These are phyloP conservation scores for Pediacus dermestoides DNA, from an alignment of 2,888 invertebrate species.

Conservation along the genomic window DNA sequence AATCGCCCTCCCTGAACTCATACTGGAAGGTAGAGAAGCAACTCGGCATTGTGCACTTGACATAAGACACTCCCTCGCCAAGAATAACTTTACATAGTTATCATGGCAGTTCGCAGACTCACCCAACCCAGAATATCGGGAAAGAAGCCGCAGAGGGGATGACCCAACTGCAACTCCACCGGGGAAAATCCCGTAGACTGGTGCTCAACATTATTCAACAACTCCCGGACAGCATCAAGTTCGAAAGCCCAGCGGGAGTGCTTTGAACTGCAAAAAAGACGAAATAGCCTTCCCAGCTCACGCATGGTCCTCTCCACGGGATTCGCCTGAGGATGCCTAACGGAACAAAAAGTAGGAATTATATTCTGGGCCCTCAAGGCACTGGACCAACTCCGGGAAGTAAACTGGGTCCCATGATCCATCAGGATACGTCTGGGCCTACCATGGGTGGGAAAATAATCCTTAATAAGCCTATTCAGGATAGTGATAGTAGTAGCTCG, in stretches of 20 bases:
- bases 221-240: conserved; percentile 10
- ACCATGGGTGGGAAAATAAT: conserved; percentile 14
- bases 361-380: conserved; percentile 8
- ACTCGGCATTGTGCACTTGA: no score
- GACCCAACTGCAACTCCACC: conserved; percentile 15
- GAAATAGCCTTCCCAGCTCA: conserved; percentile 19
- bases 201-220: conserved; percentile 19
- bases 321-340: conserved; percentile 26
- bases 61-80: no score
- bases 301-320: conserved; percentile 27
- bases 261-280: conserved; percentile 16
- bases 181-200: conserved; percentile 21
- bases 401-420: conserved; percentile 26
- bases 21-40: no score
- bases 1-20: no score
- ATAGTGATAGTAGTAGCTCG: conserved; percentile 9
- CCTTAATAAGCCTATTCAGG: conserved; percentile 1
- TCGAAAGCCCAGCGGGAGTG: conserved; percentile 20
- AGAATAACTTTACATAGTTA: no score
- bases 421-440: conserved; percentile 21
- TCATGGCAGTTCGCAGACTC: no score
- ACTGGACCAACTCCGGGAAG: conserved; percentile 13
- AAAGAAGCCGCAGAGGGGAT: no score
- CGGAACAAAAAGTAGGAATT: conserved; percentile 9
- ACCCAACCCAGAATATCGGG: no score